Conservation (phyloP, 2,888 invertebrate genomes). For the Tachina grossa region DNA sequence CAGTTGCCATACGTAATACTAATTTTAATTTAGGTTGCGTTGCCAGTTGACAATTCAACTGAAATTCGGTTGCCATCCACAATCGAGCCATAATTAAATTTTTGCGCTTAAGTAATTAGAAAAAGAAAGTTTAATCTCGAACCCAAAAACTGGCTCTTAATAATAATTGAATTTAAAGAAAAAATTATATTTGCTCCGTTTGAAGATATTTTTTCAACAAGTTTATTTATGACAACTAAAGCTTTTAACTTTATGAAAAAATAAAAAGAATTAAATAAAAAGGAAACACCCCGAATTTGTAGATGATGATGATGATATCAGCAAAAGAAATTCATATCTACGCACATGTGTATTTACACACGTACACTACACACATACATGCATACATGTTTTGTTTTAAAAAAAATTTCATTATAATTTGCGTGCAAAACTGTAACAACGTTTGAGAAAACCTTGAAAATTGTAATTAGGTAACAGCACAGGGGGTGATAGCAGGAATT, state of each 20-base stretch:
- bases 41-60: no score
- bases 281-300: slow-evolving; percentile 49
- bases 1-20: no score
- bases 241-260: slow-evolving; percentile 62
- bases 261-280: slow-evolving; percentile 37
- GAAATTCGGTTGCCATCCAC: background rate
- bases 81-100: background rate
- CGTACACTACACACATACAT: background rate
- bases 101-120: background rate
- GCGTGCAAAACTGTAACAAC: slow-evolving; percentile 36
- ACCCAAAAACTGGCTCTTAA: background rate
- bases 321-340: background rate
- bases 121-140: background rate
- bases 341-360: background rate
- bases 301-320: slow-evolving; percentile 57
- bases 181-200: background rate
- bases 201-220: background rate
- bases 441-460: background rate
- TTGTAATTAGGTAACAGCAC: background rate
- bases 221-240: slow-evolving; percentile 9
- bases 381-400: background rate
- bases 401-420: slow-evolving; percentile 10
- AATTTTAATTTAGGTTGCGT: no score
- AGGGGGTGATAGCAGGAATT: no score
- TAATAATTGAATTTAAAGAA: background rate